Evolutionary conservation across 2,113 vertebrate genomes (phyloP), one percentile per base, ranked within the genome.

Genomic region (Sphyrna mokarran): DNA sequence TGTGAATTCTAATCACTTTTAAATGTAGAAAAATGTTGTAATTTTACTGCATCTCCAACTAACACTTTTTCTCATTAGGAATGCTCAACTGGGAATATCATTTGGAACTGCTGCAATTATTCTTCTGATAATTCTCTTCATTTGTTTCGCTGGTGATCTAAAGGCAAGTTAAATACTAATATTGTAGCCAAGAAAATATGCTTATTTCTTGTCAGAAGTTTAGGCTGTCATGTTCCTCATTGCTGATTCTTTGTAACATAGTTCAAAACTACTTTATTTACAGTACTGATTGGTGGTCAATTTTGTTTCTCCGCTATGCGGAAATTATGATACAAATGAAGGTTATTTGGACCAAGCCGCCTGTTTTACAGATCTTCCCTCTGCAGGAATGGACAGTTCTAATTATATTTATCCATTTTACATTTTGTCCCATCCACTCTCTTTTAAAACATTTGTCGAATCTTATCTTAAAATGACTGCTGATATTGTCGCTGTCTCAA

Each of bases 61-160:
- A n/a, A 95, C 9, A 86, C n/a, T 87, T 48, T 37, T 16, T 72
- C 96, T 96, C 95, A 96, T 96, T 96, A 99, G 99, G 95, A 98
- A 54, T 68, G 95, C 95, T 80, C 72, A 96, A 76, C 96, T 99
- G 96, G 98, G 97, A 0, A 96, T 98, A 96, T 97, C 97, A 6
- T 99, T 99, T 89, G 98, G 97, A 33, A 96, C 97, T 68, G 97
- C 98, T 96, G 98, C 97, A 87, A 96, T 97, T 58, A 96, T 99
- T 96, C 97, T 99, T 94, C 96, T 96, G 80, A 96, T 99, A 91
- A 97, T 97, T 95, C 96, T 99, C 69, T 96, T 97, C 90, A 97
- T 99, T 96, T 99, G 98, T 96, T 99, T 98, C 95, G 98, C 98
- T 3, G 97, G 97, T 43, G 97, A 98, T 96, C 96, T 98, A 80